Conservation (phyloP, 2,888 invertebrate genomes). For the Rhamphomyia laevipes region DNA sequence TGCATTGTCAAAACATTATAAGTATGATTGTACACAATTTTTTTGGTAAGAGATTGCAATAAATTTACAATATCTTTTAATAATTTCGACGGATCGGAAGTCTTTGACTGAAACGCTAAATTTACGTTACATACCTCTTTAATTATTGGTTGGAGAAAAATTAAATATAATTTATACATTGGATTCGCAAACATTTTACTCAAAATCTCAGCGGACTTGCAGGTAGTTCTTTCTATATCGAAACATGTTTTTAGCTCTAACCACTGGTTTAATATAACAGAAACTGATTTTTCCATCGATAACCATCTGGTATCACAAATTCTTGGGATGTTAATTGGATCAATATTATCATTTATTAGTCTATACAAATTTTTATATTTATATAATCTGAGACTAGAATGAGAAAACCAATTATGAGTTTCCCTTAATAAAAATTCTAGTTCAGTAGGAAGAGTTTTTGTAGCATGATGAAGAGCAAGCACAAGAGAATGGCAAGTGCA, state of each 20-base stretch:
- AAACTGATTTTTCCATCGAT: slow-evolving; percentile 12
- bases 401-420: slow-evolving; percentile 11
- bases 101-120: not conserved
- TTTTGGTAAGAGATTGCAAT: too few species aligned
- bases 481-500: slow-evolving; percentile 3
- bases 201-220: not conserved
- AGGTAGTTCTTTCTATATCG: not conserved
- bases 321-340: slow-evolving; percentile 18
- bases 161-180: not conserved
- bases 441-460: not conserved
- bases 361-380: slow-evolving; percentile 16
- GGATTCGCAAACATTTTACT: not conserved
- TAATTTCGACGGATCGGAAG: too few species aligned
- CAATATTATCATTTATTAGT: slow-evolving; percentile 17
- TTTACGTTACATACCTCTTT: slow-evolving; percentile 4
- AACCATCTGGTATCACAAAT: slow-evolving; percentile 19
- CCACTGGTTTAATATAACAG: not conserved
- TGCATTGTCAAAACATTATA: too few species aligned
- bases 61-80: too few species aligned
- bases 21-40: too few species aligned
- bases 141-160: not conserved
- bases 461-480: not conserved
- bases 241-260: not conserved
- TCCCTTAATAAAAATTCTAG: slow-evolving; percentile 11
- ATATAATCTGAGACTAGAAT: slow-evolving; percentile 3